Percentiles rank a stretch among this genome's conserved stretches.
phyloP scores from a whole-genome alignment of 2,113 vertebrate genomes.

The Mesoclemmys tuberculata region DNA sequence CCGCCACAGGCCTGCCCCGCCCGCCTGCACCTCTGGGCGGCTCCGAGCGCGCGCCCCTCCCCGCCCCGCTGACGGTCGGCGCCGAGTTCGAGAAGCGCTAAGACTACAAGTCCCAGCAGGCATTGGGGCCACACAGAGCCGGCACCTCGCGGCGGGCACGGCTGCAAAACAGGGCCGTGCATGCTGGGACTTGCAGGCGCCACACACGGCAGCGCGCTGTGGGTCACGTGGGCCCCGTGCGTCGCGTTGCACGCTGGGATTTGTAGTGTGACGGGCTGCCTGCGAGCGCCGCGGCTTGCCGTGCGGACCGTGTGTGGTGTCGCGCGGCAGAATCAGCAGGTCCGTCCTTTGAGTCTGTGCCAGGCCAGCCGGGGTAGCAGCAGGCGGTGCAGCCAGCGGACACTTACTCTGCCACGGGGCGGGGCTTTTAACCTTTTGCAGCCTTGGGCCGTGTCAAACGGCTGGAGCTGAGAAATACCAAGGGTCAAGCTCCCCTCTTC shows the following conservation, averaged over 20 bases:
- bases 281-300: background rate
- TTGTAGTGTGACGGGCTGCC: background rate
- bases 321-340: background rate
- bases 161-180: background rate
- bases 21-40: background rate
- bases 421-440: background rate
- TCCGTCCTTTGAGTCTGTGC: background rate
- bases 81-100: background rate
- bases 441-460: background rate
- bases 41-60: too few relatives aligned
- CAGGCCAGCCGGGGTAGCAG: background rate
- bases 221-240: rapidly evolving
- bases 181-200: background rate
- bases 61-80: background rate
- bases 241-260: background rate
- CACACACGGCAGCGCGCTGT: rapidly evolving
- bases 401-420: background rate
- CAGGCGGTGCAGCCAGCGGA: background rate
- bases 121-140: background rate
- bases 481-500: background rate
- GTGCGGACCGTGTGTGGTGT: background rate
- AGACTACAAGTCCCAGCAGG: background rate
- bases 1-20: background rate
- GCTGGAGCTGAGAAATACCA: background rate
- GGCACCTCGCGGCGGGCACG: background rate